These are phyloP conservation scores for Athripsodes cinereus DNA, from an alignment of 2,888 invertebrate species.

Conservation along the genomic window DNA sequence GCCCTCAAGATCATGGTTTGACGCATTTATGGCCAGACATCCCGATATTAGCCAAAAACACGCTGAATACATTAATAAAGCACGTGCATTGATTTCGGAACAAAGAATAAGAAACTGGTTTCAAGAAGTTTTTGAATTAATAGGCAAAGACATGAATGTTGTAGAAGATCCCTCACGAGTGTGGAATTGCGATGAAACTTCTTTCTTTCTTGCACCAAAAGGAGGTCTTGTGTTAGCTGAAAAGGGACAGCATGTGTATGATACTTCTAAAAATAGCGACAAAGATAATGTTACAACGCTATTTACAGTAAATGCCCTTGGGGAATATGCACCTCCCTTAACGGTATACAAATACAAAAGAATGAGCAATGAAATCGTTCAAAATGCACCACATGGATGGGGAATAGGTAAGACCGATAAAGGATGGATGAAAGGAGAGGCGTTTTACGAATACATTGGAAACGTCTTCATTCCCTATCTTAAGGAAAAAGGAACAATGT, in stretches of 20 bases:
- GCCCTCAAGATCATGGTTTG: not conserved
- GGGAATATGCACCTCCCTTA: not conserved
- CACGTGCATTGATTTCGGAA: not conserved
- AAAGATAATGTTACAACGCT: not conserved
- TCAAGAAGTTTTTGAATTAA: not conserved
- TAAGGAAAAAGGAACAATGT: not conserved
- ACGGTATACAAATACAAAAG: slow-evolving; percentile 1
- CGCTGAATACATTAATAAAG: not conserved
- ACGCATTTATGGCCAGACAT: not conserved
- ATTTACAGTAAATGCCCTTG: not conserved
- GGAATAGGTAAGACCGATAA: not conserved
- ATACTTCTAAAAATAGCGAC: not conserved
- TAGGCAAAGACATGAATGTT: not conserved
- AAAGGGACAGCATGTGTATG: not conserved
- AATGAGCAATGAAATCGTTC: not conserved
- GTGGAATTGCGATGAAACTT: not conserved
- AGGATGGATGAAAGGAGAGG: not conserved
- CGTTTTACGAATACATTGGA: not conserved
- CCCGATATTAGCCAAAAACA: not conserved
- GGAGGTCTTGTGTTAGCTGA: not conserved
- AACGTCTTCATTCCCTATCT: not conserved
- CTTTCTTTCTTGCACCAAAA: not conserved
- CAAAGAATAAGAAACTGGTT: slow-evolving; percentile 2
- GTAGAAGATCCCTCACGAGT: not conserved
- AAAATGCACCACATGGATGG: not conserved